Percentiles rank a stretch among this genome's conserved stretches.
Evolutionary conservation across 2,888 invertebrate species (phyloP).

Genomic region (Brenthis daphne): DNA sequence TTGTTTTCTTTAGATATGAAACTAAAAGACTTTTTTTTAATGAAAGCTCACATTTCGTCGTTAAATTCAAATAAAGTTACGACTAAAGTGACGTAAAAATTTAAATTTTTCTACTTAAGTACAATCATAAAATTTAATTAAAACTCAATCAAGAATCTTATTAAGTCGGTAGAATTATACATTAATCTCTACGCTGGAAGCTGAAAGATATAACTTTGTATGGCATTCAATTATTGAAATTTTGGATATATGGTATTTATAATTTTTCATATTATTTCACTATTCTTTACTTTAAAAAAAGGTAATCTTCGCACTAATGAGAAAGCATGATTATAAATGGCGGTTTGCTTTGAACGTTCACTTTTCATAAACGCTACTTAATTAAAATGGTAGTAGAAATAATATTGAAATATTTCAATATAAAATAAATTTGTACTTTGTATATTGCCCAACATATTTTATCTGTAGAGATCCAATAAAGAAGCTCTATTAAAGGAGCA

Average conservation of each 20-base stretch:
- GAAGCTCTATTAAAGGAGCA: slow-evolving; percentile 34
- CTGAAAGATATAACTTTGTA: slow-evolving; percentile 34
- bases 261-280: not conserved
- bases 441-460: slow-evolving; percentile 12
- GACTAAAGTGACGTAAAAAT: slow-evolving; percentile 36
- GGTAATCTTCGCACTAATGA: too few relatives aligned
- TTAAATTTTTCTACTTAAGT: slow-evolving; percentile 36
- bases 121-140: slow-evolving; percentile 46
- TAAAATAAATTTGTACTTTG: slow-evolving; percentile 13
- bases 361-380: not conserved
- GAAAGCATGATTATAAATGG: too few relatives aligned
- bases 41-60: slow-evolving; percentile 1
- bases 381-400: not conserved
- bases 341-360: not conserved
- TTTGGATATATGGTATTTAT: slow-evolving; percentile 9
- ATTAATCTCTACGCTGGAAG: slow-evolving; percentile 37
- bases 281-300: not conserved
- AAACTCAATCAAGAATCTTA: slow-evolving; percentile 53
- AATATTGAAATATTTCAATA: not conserved
- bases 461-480: slow-evolving; percentile 31
- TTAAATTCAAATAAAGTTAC: slow-evolving; percentile 32
- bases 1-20: slow-evolving; percentile 37
- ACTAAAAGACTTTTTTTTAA: slow-evolving; percentile 12
- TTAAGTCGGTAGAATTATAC: slow-evolving; percentile 40
- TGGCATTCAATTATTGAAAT: slow-evolving; percentile 14